These are phyloP conservation scores for Cebidichthys violaceus DNA, from an alignment of 2,113 vertebrate species.

Conservation along the genomic window DNA sequence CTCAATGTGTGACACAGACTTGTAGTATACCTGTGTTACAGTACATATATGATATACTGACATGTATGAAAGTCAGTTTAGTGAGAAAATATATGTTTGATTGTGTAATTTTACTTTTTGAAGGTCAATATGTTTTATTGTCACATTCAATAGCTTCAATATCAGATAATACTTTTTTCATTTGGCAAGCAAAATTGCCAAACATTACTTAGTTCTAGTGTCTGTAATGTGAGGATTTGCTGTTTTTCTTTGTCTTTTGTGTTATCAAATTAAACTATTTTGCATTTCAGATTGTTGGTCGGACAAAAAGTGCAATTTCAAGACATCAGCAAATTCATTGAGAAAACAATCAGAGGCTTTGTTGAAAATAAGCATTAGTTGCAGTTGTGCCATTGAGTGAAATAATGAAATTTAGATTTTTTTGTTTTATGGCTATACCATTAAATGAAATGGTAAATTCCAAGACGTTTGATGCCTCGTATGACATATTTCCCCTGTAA, in stretches of 20 bases:
- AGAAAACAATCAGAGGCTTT: not conserved
- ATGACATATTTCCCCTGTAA: not conserved
- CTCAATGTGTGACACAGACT: constrained; percentile 11
- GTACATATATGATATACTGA: not conserved
- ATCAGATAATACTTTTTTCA: not conserved
- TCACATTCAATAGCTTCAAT: not conserved
- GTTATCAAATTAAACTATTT: not conserved
- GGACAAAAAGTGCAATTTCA: not conserved
- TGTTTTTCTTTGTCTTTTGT: not conserved
- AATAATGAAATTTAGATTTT: not conserved
- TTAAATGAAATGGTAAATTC: not conserved
- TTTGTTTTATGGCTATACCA: not conserved
- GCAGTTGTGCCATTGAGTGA: not conserved
- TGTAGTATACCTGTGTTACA: not conserved
- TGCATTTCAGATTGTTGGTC: not conserved
- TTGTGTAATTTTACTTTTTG: not conserved
- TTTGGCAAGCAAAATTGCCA: not conserved
- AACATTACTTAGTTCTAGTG: not conserved
- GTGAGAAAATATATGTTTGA: not conserved
- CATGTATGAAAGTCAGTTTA: not conserved
- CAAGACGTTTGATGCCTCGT: not conserved
- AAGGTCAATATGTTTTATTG: not conserved
- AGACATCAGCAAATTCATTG: not conserved
- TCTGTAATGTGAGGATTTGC: not conserved
- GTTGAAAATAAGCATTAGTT: not conserved